phyloP scores from a whole-genome alignment of 2,797 vertebrate genomes.

The Peromyscus eremicus region DNA sequence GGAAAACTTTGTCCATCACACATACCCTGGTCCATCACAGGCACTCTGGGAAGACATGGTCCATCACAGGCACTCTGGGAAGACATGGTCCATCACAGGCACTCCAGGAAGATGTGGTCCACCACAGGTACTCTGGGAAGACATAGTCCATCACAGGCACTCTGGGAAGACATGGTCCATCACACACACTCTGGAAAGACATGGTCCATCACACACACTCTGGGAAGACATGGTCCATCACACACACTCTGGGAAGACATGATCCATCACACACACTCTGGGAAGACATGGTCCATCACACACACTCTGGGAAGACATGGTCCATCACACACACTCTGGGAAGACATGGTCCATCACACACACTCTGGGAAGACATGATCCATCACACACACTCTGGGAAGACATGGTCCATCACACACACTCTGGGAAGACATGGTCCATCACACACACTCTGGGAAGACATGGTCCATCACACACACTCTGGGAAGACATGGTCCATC shows the following conservation, averaged over 20 bases:
- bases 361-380: neutral
- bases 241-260: neutral
- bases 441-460: neutral
- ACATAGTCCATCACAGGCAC: neutral
- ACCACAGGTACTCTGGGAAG: too few relatives aligned
- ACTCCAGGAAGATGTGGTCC: neutral
- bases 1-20: neutral
- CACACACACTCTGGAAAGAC: too few relatives aligned
- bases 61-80: neutral
- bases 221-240: neutral
- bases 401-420: neutral
- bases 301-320: neutral
- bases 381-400: too few relatives aligned
- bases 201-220: too few relatives aligned
- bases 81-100: too few relatives aligned
- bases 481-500: neutral
- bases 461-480: neutral
- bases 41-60: neutral
- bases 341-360: neutral
- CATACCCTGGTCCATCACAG: neutral
- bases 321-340: neutral
- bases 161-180: neutral
- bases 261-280: neutral
- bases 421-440: neutral
- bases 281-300: neutral